A percentile compares a stretch with the other conserved stretches of the same genome.
Evolutionary conservation across 2,797 vertebrate genomes (phyloP).

Genomic region (Enteromius argenteus): DNA sequence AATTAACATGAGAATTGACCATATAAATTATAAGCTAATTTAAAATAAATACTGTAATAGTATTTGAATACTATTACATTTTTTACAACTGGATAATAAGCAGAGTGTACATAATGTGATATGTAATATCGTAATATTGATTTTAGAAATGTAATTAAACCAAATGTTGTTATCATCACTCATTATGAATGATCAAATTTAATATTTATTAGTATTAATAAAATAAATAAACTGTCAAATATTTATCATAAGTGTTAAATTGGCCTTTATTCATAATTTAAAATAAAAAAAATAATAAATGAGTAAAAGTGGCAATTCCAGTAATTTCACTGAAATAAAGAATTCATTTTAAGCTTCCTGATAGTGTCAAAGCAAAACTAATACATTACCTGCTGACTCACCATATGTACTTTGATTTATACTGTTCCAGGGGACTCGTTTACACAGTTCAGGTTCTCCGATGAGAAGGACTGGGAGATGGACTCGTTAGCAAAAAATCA

Average conservation of each 20-base stretch:
- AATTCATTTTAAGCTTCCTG: not conserved
- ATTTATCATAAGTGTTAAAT: not conserved
- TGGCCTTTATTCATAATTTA: not conserved
- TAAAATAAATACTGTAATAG: not conserved
- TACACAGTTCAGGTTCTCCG: slow-evolving; percentile 91
- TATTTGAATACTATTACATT: not conserved
- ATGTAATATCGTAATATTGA: not conserved
- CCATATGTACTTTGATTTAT: not conserved
- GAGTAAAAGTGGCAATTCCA: not conserved
- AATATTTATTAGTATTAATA: not conserved
- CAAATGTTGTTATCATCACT: not conserved
- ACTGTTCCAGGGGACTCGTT: slow-evolving; percentile 88
- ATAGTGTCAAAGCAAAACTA: not conserved
- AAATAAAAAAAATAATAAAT: too few relatives aligned
- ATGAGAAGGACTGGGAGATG: slow-evolving; percentile 92
- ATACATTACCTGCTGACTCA: not conserved
- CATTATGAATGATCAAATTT: not conserved
- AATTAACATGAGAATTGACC: too few relatives aligned
- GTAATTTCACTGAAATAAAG: not conserved
- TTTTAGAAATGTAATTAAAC: not conserved
- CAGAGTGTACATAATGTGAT: not conserved
- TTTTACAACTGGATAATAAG: too few relatives aligned
- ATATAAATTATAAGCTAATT: not conserved
- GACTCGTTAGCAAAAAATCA: slow-evolving; percentile 79
- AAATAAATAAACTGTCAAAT: not conserved